phyloP scores from a whole-genome alignment of 2,888 invertebrate genomes.

The Oscheius sp. region DNA sequence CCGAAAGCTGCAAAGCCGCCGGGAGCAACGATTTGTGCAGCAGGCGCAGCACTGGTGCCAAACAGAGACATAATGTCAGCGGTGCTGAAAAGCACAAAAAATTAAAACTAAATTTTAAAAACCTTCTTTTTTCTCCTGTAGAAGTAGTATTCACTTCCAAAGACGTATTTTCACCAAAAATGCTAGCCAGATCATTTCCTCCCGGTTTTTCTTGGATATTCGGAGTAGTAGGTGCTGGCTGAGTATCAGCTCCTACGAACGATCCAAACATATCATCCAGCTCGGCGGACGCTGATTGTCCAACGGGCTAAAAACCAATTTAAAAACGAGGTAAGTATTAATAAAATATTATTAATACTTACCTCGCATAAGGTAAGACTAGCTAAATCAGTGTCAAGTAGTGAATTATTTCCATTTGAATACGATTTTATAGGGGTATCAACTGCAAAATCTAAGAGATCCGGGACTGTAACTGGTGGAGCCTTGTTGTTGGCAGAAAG shows the following conservation, averaged over 20 bases:
- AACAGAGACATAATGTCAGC: slow-evolving; percentile 58
- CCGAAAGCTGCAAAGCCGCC: slow-evolving; percentile 53
- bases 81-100: slow-evolving; percentile 33
- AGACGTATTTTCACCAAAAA: not conserved
- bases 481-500: slow-evolving; percentile 3
- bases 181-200: slow-evolving; percentile 11
- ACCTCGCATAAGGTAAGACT: slow-evolving; percentile 31
- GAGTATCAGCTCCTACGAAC: slow-evolving; percentile 55
- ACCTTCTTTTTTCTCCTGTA: slow-evolving; percentile 12
- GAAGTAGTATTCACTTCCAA: not conserved
- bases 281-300: slow-evolving; percentile 36
- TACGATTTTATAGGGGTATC: slow-evolving; percentile 15
- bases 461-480: slow-evolving; percentile 15
- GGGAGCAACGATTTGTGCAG: slow-evolving; percentile 42
- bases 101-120: not conserved
- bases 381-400: slow-evolving; percentile 34
- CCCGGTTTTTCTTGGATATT: not conserved
- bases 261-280: slow-evolving; percentile 65
- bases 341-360: not conserved
- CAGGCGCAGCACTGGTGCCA: slow-evolving; percentile 28
- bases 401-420: slow-evolving; percentile 9
- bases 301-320: slow-evolving; percentile 11
- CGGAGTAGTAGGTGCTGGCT: not conserved
- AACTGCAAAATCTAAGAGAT: slow-evolving; percentile 42
- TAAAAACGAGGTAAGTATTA: too few relatives aligned